Evolutionary conservation across 1,140 invertebrate species (phyloP), one percentile per base, ranked within the genome.

Genomic region (Palaemon carinicauda): DNA sequence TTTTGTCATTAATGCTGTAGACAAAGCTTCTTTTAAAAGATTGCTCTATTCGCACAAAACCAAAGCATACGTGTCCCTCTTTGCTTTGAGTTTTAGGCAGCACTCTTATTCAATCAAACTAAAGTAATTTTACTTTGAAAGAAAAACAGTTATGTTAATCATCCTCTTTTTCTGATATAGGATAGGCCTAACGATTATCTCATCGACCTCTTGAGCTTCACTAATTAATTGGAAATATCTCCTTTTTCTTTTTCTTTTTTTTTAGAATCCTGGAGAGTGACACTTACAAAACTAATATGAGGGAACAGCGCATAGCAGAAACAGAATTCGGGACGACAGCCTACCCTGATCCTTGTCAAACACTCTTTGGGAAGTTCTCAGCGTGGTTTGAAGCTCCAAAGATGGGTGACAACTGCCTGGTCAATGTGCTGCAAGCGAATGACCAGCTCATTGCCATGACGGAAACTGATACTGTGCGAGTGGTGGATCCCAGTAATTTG

Each of bases 321-420:
- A 80, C 88, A 0, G 91, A 92, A 86, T 93, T 93, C 90, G 93
- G 92, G 4, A 93, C 92, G 15, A 56, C 78, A 5, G 90, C 89
- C 7, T 90, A 89, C 60, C 92, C 92, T 9, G 93, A 93, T 89
- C 93, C 93, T 7, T 93, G 92, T 80, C 90, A 91, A 78, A 90
- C 90, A 54, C 78, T 92, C 17, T 91, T 92, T 75, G 88, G 90
- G 60, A 91, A 91, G 91, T 31, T 75, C 74, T 87, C 88, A 75
- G 80, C 79, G 24, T 53, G 69, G 7, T 52, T 65, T 31, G 65
- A 17, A n/a, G 9, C 52, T 15, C 31, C 41, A 41, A 41, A 90
- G 3, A 88, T 89, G 29, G 91, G 89, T 3, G 92, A 92, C 83
- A 92, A 92, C 87, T 91, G 91, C 54, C 78, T 83, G 27, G 78